Evolutionary conservation across 2,797 vertebrate species (phyloP), one percentile per base, ranked within the genome.

Genomic region (Chiloscyllium punctatum): DNA sequence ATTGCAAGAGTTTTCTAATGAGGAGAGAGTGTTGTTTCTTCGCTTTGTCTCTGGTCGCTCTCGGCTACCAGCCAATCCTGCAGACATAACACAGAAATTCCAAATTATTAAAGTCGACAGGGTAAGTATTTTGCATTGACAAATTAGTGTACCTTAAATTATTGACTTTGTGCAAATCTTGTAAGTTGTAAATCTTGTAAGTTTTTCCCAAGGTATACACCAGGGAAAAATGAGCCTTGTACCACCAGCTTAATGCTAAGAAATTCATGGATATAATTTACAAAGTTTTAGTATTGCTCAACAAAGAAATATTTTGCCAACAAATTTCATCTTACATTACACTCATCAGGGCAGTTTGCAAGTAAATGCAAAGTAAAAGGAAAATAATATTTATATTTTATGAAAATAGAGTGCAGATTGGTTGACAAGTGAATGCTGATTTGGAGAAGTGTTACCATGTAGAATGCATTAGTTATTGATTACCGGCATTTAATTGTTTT

Each of bases 21-120:
- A 98, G 96, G 98, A 98, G 97, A 96, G 98, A 51, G 98, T 98
- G 94, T 97, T 98, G 3, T 98, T 98, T 97, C 97, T 98, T 16
- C 98, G 98, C 51, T 98, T 98, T 37, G 98, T 98, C 88, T 98
- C 98, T 0, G 98, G 98, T 79, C 97, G 98, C 95, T 98, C 98
- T 96, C 96, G 98, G 96, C 96, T 98, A 96, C 98, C 98, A 2
- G 97, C 98, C 96, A 98, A 98, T 97, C 98, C 97, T 0, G 98
- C 98, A 5, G 98, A 98, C 95, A 98, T 98, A 96, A 96, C 97
- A 0, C 98, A 98, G 96, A 98, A 98, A 96, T 98, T 98, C 96
- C 98, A 98, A 96, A 98, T 98, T 96, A 98, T 98, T 96, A 98
- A 98, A 97, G 98, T 98, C n/a, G 98, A 98, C 95, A 97, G 98